These are phyloP conservation scores for Cantharis rustica DNA, from an alignment of 2,888 invertebrate species.

Conservation along the genomic window DNA sequence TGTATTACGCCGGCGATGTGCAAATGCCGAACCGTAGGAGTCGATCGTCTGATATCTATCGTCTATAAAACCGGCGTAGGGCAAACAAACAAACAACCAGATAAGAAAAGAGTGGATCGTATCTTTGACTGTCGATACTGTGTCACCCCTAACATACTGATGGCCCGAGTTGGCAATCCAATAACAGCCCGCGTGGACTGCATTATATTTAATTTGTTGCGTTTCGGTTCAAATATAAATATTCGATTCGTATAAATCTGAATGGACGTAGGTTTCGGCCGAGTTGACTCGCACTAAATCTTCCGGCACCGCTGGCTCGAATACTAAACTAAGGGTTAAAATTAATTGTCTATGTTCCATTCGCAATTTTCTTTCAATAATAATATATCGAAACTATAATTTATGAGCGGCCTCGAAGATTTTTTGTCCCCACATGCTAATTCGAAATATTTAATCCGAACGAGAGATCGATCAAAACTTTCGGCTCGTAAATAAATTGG, in stretches of 20 bases:
- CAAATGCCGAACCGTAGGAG: slow-evolving; percentile 31
- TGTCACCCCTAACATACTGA: slow-evolving; percentile 39
- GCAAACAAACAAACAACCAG: slow-evolving; percentile 42
- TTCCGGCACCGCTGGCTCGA: slow-evolving; percentile 13
- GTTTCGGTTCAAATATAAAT: slow-evolving; percentile 50
- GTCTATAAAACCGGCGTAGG: slow-evolving; percentile 35
- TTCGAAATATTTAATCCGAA: background rate
- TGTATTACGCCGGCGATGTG: slow-evolving; percentile 28
- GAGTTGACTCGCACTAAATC: slow-evolving; percentile 23
- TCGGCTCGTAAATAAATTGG: background rate
- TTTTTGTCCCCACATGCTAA: background rate
- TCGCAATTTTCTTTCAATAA: background rate
- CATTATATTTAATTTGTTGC: slow-evolving; percentile 51
- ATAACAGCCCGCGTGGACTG: slow-evolving; percentile 35
- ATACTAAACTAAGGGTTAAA: background rate
- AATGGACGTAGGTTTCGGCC: slow-evolving; percentile 34
- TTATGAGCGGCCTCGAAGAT: background rate
- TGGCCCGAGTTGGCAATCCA: slow-evolving; percentile 30
- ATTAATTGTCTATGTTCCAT: slow-evolving; percentile 2
- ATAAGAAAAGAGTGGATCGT: slow-evolving; percentile 36
- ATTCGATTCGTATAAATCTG: slow-evolving; percentile 52
- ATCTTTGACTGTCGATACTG: slow-evolving; percentile 39
- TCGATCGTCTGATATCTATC: slow-evolving; percentile 35
- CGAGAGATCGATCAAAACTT: background rate
- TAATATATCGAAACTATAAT: background rate